Percentiles rank a stretch among this genome's conserved stretches.
Conservation (phyloP, 2,797 vertebrate species). For the Agapornis canus region DNA sequence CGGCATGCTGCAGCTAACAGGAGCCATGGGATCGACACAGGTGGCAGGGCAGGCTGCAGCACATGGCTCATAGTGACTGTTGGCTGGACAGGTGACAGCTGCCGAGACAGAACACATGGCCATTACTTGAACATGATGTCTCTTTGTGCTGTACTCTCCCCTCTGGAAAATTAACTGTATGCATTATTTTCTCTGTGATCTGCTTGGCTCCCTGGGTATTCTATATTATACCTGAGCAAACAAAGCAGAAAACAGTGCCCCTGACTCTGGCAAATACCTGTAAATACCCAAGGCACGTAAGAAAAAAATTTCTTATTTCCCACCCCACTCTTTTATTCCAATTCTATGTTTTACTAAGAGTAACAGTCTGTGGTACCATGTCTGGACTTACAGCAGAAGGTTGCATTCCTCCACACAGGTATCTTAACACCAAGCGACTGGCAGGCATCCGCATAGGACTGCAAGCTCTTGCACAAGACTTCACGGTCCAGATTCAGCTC, state of each 20-base stretch:
- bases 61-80: constrained; percentile 65
- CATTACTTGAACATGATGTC: background rate
- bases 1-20: background rate
- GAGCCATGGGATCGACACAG: background rate
- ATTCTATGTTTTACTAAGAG: background rate
- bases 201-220: background rate
- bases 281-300: rapidly evolving
- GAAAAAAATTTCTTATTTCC: background rate
- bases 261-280: no score
- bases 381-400: constrained; percentile 70
- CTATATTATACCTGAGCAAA: rapidly evolving
- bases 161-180: rapidly evolving
- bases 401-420: constrained; percentile 59
- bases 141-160: background rate
- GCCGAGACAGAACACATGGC: background rate
- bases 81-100: background rate
- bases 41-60: constrained; percentile 65
- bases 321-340: background rate
- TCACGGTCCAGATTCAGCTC: constrained; percentile 26
- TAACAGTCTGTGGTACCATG: rapidly evolving
- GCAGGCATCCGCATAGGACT: constrained; percentile 67
- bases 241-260: background rate
- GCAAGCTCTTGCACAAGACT: constrained; percentile 63
- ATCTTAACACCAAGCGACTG: constrained; percentile 34
- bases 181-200: rapidly evolving